Conservation (phyloP, 2,888 invertebrate species). For the Parnassius smintheus region DNA sequence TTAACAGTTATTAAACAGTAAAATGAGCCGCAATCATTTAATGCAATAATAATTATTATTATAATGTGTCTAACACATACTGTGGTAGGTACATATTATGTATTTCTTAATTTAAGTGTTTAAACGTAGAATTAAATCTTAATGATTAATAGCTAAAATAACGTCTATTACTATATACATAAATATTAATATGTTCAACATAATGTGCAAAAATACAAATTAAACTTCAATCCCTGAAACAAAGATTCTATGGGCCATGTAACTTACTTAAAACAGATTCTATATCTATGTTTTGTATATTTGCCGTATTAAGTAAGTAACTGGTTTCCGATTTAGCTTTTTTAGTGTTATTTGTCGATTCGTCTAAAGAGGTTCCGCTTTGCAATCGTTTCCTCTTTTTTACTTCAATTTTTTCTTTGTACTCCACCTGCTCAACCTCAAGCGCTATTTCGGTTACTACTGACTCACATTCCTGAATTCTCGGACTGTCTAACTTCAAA, state of each 20-base stretch:
- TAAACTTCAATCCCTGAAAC: conserved; percentile 8
- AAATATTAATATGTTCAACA: conserved; percentile 27
- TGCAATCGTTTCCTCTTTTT: conserved; percentile 63
- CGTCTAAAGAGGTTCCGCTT: conserved; percentile 48
- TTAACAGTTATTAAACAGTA: neutral
- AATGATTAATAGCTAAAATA: conserved; percentile 2
- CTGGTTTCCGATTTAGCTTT: conserved; percentile 58
- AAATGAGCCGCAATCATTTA: conserved; percentile 5
- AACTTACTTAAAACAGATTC: conserved; percentile 71
- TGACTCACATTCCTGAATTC: conserved; percentile 39
- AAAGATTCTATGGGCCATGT: conserved; percentile 59
- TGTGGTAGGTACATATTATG: neutral
- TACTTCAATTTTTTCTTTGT: conserved; percentile 41
- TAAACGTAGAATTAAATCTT: neutral
- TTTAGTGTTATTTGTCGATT: conserved; percentile 50
- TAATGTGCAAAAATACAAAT: conserved; percentile 18
- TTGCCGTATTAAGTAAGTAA: conserved; percentile 58
- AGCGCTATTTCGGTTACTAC: conserved; percentile 57
- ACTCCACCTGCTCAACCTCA: conserved; percentile 44
- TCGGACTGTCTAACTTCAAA: conserved; percentile 52
- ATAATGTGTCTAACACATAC: conserved; percentile 20
- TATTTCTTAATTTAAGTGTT: conserved; percentile 1
- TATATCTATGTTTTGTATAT: conserved; percentile 72
- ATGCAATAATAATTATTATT: conserved; percentile 3
- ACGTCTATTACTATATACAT: conserved; percentile 8